Conservation (phyloP, 2,113 vertebrate genomes). For the Damaliscus lunatus region DNA sequence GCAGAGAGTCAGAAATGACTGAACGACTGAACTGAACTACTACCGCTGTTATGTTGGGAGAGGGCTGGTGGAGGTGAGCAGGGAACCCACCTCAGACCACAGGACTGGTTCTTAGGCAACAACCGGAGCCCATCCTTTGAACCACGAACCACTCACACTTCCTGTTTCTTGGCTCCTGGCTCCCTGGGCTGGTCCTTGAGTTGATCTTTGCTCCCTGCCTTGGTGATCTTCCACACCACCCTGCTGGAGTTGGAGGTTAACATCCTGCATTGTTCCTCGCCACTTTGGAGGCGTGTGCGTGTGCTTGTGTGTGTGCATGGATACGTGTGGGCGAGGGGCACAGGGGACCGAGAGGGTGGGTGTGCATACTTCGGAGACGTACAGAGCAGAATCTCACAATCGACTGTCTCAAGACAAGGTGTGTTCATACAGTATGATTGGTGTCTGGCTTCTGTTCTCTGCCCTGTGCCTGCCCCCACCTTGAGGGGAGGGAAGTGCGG, state of each 20-base stretch:
- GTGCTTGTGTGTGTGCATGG: rapidly evolving
- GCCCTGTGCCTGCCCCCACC: rapidly evolving
- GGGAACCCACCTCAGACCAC: not conserved
- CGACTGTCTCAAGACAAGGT: not conserved
- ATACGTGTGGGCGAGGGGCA: not conserved
- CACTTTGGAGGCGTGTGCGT: not conserved
- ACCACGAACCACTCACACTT: not conserved
- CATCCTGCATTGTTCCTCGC: not conserved
- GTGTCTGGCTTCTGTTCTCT: not conserved
- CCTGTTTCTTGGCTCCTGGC: not conserved
- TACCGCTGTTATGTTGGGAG: not conserved
- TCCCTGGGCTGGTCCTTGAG: not conserved
- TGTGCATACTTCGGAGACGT: not conserved
- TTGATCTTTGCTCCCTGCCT: not conserved
- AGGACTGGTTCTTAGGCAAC: not conserved
- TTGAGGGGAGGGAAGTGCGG: not conserved
- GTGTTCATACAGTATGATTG: not conserved
- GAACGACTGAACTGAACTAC: too few species aligned
- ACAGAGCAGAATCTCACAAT: not conserved
- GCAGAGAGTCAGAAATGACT: too few species aligned
- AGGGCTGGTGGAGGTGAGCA: not conserved
- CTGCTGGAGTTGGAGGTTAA: not conserved
- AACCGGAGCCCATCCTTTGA: not conserved
- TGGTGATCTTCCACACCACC: not conserved
- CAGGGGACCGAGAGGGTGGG: not conserved